Evolutionary conservation across 2,797 vertebrate genomes (phyloP), one percentile per base, ranked within the genome.

Genomic region (Arremon brunneinucha): DNA sequence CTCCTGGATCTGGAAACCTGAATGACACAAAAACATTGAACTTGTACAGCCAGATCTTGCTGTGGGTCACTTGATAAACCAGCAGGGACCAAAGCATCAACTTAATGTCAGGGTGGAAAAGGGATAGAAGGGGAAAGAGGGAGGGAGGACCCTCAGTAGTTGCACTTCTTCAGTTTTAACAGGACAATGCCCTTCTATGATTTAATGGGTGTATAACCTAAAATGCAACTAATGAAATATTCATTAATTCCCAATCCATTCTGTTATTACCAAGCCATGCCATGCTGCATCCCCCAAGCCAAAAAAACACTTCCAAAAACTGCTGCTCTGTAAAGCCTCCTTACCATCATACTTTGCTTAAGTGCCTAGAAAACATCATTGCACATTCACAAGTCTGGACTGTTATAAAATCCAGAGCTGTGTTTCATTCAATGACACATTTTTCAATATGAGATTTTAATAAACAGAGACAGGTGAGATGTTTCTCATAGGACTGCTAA

Each of bases 1-100:
- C 98, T 95, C 92, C 98, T 97, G 10, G 99, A 98, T 92, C 96
- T 99, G 24, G 97, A 94, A 14, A 94, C 98, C 99, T 99, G 43
- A 83, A 56, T 14, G 59, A 79, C 7, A 92, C 24, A 81, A 44
- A 75, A 94, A 68, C 35, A 14, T 71, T 43, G 67, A 79, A n/a
- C 3, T 78, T 35, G 52, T 44, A n/a, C 47, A 88, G 52, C 10
- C 41, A 52, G 4, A 4, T 12, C 37, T 23, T 81, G 30, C 22
- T 67, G 22, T 8, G 9, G 8, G 14, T 18, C 57, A 78, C 69
- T 18, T 72, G 14, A 65, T 6, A 34, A 50, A 26, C 12, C 67
- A 78, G 57, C 53, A 87, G 57, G 37, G n/a, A 82, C 21, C 27
- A 34, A 50, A 70, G 35, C 24, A 83, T 3, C 60, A 32, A 7